Percentiles rank a stretch among this genome's conserved stretches.
Conservation (phyloP, 2,113 vertebrate genomes). For the Pachypanchax playfairii region DNA sequence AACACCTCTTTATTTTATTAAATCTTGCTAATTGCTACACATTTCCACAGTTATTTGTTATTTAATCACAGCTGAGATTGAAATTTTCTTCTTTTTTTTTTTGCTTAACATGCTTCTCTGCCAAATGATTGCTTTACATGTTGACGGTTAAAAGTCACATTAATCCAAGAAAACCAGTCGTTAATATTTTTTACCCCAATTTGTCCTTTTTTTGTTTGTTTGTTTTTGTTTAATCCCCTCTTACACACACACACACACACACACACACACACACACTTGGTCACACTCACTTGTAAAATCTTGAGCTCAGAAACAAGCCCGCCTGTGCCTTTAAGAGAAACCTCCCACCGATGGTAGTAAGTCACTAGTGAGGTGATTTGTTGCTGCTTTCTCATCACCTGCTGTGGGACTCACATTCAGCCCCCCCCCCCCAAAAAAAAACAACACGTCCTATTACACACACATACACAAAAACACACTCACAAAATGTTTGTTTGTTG, state of each 20-base stretch:
- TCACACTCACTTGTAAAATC: constrained; percentile 80
- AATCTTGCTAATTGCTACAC: neutral
- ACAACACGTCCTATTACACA: constrained; percentile 33
- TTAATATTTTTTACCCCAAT: constrained; percentile 5
- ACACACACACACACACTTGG: constrained; percentile 59
- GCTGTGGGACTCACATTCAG: constrained; percentile 51
- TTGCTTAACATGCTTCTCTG: neutral
- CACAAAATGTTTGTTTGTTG: constrained; percentile 81
- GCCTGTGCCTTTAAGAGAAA: constrained; percentile 93
- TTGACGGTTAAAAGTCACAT: neutral
- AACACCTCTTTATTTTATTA: neutral
- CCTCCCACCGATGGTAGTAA: too few species aligned
- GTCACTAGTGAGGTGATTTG: constrained; percentile 49
- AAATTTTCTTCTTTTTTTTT: neutral
- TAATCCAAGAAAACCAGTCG: too few species aligned
- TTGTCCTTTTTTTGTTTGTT: neutral
- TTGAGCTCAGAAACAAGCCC: constrained; percentile 81
- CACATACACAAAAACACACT: constrained; percentile 28
- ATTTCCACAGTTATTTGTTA: neutral
- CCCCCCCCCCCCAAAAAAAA: constrained; percentile 44
- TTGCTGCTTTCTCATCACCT: constrained; percentile 56
- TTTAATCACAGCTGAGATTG: constrained; percentile 12
- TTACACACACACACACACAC: constrained; percentile 47
- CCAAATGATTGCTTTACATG: neutral
- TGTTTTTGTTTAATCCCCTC: constrained; percentile 6